These are phyloP conservation scores for Dasyurus viverrinus DNA, from an alignment of 2,113 vertebrate genomes.

Conservation along the genomic window DNA sequence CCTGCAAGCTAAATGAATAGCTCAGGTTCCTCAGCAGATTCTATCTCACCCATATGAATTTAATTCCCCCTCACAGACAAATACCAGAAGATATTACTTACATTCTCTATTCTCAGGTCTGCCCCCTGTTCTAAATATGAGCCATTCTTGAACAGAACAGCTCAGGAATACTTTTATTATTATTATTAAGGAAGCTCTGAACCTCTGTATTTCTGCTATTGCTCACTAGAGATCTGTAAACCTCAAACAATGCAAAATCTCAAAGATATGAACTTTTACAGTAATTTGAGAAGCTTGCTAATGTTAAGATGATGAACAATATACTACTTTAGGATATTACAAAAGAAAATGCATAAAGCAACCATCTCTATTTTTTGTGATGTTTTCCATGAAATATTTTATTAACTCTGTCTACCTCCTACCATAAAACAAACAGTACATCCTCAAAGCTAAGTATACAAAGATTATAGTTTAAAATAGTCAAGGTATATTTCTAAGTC, in stretches of 20 bases:
- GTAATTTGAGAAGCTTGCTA: background rate
- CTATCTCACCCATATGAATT: background rate
- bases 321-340: background rate
- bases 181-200: background rate
- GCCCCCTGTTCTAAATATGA: background rate
- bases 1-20: background rate
- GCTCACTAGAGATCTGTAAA: background rate
- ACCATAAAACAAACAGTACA: slow-evolving; percentile 13
- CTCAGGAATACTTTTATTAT: background rate
- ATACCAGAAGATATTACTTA: rapidly evolving
- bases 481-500: too few relatives aligned
- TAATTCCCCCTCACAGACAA: background rate
- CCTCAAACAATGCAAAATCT: background rate
- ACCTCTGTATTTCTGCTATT: background rate
- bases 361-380: slow-evolving; percentile 60
- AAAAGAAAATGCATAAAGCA: slow-evolving; percentile 26
- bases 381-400: slow-evolving; percentile 48
- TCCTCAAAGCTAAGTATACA: background rate
- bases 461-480: background rate
- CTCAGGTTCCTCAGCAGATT: background rate
- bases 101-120: slow-evolving; percentile 2
- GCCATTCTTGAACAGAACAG: background rate
- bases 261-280: background rate
- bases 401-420: slow-evolving; percentile 12
- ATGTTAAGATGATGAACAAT: slow-evolving; percentile 17